These are phyloP conservation scores for Linyphia triangularis DNA, from an alignment of 2,888 invertebrate species.

Conservation along the genomic window DNA sequence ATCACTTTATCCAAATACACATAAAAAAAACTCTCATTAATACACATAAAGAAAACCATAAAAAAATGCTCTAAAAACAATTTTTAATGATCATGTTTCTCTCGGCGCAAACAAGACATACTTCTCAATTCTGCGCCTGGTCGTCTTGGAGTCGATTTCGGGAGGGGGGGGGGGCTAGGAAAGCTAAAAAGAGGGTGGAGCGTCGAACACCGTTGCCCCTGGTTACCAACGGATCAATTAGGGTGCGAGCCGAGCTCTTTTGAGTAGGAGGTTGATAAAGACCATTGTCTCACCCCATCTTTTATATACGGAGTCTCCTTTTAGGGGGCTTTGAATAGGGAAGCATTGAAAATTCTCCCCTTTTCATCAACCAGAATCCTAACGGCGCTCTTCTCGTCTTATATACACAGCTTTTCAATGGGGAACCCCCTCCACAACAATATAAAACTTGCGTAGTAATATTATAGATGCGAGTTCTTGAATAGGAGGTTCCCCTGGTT, in stretches of 20 bases:
- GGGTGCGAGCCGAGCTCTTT: slow-evolving; percentile 38
- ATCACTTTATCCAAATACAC: neutral
- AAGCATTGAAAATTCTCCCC: slow-evolving; percentile 67
- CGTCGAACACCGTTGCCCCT: slow-evolving; percentile 69
- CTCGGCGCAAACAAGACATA: neutral
- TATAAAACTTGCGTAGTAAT: slow-evolving; percentile 66
- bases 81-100: slow-evolving; percentile 1
- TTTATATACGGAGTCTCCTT: slow-evolving; percentile 36
- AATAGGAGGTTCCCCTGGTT: slow-evolving; percentile 29
- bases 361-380: slow-evolving; percentile 60
- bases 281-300: slow-evolving; percentile 61
- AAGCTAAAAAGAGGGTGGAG: slow-evolving; percentile 73
- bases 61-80: neutral
- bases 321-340: slow-evolving; percentile 47
- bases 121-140: neutral
- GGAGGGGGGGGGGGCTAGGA: neutral
- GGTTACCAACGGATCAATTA: slow-evolving; percentile 71
- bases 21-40: neutral
- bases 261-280: slow-evolving; percentile 73
- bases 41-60: neutral
- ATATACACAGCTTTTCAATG: slow-evolving; percentile 56
- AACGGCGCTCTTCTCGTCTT: slow-evolving; percentile 46
- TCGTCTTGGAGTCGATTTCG: slow-evolving; percentile 19
- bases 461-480: slow-evolving; percentile 54
- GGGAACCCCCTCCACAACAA: slow-evolving; percentile 52